Percentiles rank a stretch among this genome's conserved stretches.
These are phyloP conservation scores for Vireo altiloquus DNA, from an alignment of 2,113 vertebrate species.

Conservation along the genomic window DNA sequence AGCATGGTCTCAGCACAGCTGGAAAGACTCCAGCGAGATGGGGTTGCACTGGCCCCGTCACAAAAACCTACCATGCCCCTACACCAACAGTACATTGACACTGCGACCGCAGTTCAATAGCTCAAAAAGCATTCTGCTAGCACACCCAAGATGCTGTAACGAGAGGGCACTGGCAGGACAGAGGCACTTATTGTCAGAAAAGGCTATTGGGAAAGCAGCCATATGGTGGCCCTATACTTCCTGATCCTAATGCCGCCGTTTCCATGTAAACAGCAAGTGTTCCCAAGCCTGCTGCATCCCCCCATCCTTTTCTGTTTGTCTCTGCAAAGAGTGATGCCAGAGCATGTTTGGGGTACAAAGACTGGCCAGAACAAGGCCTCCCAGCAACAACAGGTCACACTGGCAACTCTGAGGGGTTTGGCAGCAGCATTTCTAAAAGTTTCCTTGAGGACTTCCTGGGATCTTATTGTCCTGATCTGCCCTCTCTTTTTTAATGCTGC, in stretches of 20 bases:
- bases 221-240: neutral
- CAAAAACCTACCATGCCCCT: neutral
- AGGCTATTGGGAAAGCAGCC: neutral
- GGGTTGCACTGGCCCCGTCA: neutral
- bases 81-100: neutral
- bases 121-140: neutral
- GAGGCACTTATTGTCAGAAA: neutral
- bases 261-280: neutral
- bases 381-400: constrained; percentile 11
- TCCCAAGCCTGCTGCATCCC: neutral
- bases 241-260: neutral
- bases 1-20: rapidly evolving
- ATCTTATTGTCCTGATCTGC: constrained; percentile 27
- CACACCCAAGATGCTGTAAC: neutral
- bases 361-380: neutral
- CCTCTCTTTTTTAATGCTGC: constrained; percentile 10
- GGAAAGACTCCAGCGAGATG: neutral
- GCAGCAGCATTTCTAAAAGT: constrained; percentile 19
- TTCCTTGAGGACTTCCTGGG: constrained; percentile 36
- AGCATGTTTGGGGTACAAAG: neutral
- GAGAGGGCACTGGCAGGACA: neutral
- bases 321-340: constrained; percentile 5
- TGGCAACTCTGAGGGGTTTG: neutral
- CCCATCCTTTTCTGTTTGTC: neutral
- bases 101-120: neutral